phyloP scores from a whole-genome alignment of 2,797 vertebrate genomes.

The Enteromius unitaeniatus region DNA sequence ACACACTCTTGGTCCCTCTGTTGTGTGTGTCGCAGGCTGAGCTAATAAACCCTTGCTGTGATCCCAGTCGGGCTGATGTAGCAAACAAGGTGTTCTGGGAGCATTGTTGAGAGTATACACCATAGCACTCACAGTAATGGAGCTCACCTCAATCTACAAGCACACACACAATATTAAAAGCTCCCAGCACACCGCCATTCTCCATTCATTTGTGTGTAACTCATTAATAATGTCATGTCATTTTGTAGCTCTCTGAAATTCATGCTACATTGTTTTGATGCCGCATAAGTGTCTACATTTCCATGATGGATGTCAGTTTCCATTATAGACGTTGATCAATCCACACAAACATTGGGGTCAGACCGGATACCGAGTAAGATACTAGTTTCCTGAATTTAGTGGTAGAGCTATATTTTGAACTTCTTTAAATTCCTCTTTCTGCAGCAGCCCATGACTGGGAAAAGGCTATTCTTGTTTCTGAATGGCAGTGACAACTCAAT shows the following conservation, averaged over 20 bases:
- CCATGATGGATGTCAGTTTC: neutral
- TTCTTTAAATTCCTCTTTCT: constrained; percentile 22
- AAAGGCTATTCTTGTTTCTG: constrained; percentile 23
- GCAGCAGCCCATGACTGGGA: constrained; percentile 18
- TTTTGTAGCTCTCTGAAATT: constrained; percentile 1
- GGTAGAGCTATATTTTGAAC: constrained; percentile 18
- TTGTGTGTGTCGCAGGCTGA: neutral
- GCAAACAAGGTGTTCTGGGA: constrained; percentile 18
- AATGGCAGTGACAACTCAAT: constrained; percentile 30
- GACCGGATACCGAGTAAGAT: neutral
- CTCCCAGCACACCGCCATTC: neutral
- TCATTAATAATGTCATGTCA: constrained; percentile 33
- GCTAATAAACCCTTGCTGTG: constrained; percentile 27
- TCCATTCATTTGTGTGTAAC: constrained; percentile 19
- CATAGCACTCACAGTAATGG: constrained; percentile 54
- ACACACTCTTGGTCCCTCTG: neutral
- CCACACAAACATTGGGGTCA: constrained; percentile 13
- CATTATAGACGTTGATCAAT: neutral
- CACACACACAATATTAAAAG: constrained; percentile 4
- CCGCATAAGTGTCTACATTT: neutral
- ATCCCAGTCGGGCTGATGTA: constrained; percentile 31
- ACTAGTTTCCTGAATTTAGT: constrained; percentile 16
- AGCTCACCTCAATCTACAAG: neutral
- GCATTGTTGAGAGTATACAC: constrained; percentile 15
- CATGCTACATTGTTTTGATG: neutral